phyloP scores from a whole-genome alignment of 2,797 vertebrate species.

The Simalia tracyae region DNA sequence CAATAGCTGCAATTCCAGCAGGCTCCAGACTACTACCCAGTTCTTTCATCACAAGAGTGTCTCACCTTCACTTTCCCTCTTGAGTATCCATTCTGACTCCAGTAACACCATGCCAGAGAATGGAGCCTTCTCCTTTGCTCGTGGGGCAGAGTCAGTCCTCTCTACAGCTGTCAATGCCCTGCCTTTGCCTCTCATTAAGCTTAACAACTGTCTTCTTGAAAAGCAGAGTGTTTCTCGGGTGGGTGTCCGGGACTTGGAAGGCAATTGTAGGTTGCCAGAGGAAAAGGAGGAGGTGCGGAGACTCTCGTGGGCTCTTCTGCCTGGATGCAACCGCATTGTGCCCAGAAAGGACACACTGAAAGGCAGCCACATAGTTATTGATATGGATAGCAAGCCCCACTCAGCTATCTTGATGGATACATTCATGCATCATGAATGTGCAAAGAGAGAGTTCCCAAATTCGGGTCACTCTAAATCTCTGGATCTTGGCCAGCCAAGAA shows the following conservation, averaged over 20 bases:
- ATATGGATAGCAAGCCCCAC: conserved; percentile 18
- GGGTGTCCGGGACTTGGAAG: fast-evolving
- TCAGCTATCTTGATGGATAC: neutral
- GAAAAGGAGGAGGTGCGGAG: fast-evolving
- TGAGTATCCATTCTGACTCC: conserved; percentile 74
- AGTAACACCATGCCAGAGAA: conserved; percentile 74
- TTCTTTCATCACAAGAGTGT: conserved; percentile 75
- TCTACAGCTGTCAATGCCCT: conserved; percentile 64
- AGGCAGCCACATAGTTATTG: conserved; percentile 55
- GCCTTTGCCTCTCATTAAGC: conserved; percentile 68
- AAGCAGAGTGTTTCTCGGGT: neutral
- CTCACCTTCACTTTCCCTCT: conserved; percentile 65
- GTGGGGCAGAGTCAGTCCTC: conserved; percentile 35
- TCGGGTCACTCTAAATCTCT: conserved; percentile 75
- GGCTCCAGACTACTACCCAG: conserved; percentile 69
- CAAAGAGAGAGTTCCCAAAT: conserved; percentile 61
- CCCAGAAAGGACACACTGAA: fast-evolving
- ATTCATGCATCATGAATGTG: neutral
- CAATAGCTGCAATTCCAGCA: conserved; percentile 58
- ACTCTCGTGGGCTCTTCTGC: neutral
- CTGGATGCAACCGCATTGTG: fast-evolving
- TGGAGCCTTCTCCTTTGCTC: conserved; percentile 59
- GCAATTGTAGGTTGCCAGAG: fast-evolving
- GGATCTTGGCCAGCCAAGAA: conserved; percentile 62
- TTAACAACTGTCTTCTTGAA: conserved; percentile 74